Evolutionary conservation across 23 tunicate species (phyloP).

Genomic region (Halocynthia aurantium): DNA sequence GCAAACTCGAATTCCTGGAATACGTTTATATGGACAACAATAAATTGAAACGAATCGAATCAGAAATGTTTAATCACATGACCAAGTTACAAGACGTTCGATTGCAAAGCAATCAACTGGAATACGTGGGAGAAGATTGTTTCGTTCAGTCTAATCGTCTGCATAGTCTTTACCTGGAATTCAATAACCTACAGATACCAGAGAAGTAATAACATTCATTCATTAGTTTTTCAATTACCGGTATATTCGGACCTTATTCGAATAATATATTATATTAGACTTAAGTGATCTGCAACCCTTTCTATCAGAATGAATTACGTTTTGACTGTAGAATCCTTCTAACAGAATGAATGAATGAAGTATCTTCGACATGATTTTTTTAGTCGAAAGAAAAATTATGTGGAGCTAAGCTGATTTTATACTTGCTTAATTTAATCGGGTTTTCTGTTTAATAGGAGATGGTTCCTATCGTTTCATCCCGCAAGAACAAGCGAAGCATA

Average conservation of each 20-base stretch:
- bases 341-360: too few species aligned
- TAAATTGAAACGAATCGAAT: background rate
- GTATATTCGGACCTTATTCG: too few species aligned
- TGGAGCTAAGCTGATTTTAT: too few species aligned
- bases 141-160: background rate
- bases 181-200: conserved; percentile 2
- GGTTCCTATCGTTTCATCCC: conserved; percentile 5
- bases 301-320: too few species aligned
- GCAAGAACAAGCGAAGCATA: background rate
- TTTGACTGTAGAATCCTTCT: too few species aligned
- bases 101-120: background rate
- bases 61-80: background rate
- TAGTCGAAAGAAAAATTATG: too few species aligned
- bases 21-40: background rate
- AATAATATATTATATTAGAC: too few species aligned
- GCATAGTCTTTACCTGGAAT: background rate
- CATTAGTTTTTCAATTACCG: too few species aligned
- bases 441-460: background rate
- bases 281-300: too few species aligned
- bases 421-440: too few species aligned
- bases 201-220: background rate
- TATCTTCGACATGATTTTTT: too few species aligned
- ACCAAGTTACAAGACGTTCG: background rate
- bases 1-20: background rate
- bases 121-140: background rate